Percentiles rank a stretch among this genome's conserved stretches.
Conservation (phyloP, 2,113 vertebrate genomes). For the Prietella phreatophila region DNA sequence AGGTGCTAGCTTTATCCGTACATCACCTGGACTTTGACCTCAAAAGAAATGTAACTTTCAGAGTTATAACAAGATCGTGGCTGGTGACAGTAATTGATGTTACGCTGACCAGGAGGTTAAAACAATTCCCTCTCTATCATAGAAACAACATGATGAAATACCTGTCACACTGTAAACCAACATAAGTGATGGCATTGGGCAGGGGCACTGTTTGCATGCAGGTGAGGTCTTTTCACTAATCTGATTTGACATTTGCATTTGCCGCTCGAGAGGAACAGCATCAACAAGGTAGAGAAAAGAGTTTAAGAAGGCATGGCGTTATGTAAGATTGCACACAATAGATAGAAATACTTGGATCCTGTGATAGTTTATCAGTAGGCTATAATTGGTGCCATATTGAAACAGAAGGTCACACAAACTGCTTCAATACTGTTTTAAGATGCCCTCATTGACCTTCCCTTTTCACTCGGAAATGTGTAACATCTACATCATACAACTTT, state of each 20-base stretch:
- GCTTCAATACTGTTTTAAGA: not conserved
- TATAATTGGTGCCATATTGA: slow-evolving; percentile 8
- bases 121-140: slow-evolving; percentile 52
- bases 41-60: slow-evolving; percentile 21
- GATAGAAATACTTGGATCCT: slow-evolving; percentile 42
- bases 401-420: not conserved
- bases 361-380: slow-evolving; percentile 31
- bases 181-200: slow-evolving; percentile 46
- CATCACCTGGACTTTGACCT: slow-evolving; percentile 21
- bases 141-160: slow-evolving; percentile 52
- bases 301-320: slow-evolving; percentile 46
- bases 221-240: slow-evolving; percentile 51
- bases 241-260: slow-evolving; percentile 57
- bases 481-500: not conserved
- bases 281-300: slow-evolving; percentile 53
- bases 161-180: slow-evolving; percentile 50
- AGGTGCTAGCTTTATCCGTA: not conserved
- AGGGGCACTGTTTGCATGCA: slow-evolving; percentile 42
- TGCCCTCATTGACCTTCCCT: not conserved
- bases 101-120: slow-evolving; percentile 43
- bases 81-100: slow-evolving; percentile 37
- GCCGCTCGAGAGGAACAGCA: slow-evolving; percentile 50
- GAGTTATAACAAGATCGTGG: slow-evolving; percentile 39
- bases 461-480: not conserved
- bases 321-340: slow-evolving; percentile 43